Percentiles rank a stretch among this genome's conserved stretches.
phyloP scores from a whole-genome alignment of 1,140 invertebrate genomes.

The Drosophila sp. region DNA sequence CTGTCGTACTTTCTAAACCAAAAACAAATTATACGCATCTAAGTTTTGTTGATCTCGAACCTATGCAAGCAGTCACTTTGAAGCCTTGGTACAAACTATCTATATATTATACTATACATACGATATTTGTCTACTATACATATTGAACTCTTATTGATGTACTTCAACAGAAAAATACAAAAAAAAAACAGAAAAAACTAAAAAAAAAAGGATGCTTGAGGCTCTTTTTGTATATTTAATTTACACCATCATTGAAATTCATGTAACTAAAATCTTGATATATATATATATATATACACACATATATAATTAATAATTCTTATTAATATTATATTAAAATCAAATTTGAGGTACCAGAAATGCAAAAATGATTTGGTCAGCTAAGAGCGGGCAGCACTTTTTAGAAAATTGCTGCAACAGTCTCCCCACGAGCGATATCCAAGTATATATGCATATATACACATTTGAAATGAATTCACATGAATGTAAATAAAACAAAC shows the following conservation, averaged over 20 bases:
- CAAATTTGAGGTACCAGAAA: conserved; percentile 31
- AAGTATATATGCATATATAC: conserved; percentile 43
- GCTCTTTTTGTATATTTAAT: conserved; percentile 73
- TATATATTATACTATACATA: conserved; percentile 25
- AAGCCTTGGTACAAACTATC: conserved; percentile 10
- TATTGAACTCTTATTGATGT: conserved; percentile 66
- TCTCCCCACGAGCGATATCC: conserved; percentile 38
- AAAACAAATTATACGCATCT: not conserved
- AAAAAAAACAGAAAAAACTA: conserved; percentile 30
- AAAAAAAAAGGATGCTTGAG: conserved; percentile 42
- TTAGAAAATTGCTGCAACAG: conserved; percentile 43
- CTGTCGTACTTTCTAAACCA: not conserved
- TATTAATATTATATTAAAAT: conserved; percentile 30
- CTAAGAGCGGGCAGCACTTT: conserved; percentile 39
- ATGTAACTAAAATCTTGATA: conserved; percentile 17
- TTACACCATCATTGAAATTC: conserved; percentile 77
- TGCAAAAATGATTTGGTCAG: conserved; percentile 30
- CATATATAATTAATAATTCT: conserved; percentile 6
- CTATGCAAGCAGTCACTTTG: conserved; percentile 1
- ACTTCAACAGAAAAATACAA: conserved; percentile 45
- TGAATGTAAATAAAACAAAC: conserved; percentile 73
- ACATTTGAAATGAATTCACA: conserved; percentile 54
- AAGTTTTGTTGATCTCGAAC: not conserved
- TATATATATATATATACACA: conserved; percentile 15
- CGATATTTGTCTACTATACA: conserved; percentile 41